Percentiles rank a stretch among this genome's conserved stretches.
Conservation (phyloP, 2,888 invertebrate genomes). For the Synergus laeviventris region DNA sequence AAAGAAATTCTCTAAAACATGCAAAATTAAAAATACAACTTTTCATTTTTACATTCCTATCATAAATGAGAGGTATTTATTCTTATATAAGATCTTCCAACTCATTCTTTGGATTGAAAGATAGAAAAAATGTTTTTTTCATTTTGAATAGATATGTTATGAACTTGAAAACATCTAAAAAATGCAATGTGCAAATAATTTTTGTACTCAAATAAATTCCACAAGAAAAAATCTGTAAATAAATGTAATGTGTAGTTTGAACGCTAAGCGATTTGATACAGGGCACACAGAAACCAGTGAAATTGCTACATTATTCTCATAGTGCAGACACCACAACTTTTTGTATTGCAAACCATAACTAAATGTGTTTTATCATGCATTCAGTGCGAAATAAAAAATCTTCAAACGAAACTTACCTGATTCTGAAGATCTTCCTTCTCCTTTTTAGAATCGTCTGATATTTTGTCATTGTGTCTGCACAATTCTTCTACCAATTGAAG, state of each 20-base stretch:
- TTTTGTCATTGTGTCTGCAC: slow-evolving; percentile 79
- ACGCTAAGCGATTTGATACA: slow-evolving; percentile 48
- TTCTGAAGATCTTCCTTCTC: slow-evolving; percentile 85
- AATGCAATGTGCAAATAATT: background rate
- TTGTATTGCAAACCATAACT: slow-evolving; percentile 57
- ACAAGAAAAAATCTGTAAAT: background rate
- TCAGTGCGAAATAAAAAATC: slow-evolving; percentile 40
- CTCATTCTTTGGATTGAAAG: background rate
- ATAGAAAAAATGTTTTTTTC: background rate
- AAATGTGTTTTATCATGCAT: slow-evolving; percentile 48
- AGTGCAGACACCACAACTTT: slow-evolving; percentile 60
- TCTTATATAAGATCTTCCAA: background rate
- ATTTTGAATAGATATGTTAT: background rate
- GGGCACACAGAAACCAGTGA: slow-evolving; percentile 47
- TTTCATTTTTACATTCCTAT: background rate
- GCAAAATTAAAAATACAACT: background rate
- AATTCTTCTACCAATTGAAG: slow-evolving; percentile 81
- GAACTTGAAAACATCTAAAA: background rate
- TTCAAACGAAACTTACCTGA: slow-evolving; percentile 79
- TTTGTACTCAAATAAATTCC: background rate
- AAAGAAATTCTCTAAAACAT: background rate
- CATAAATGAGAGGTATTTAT: too few species aligned
- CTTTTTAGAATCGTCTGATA: slow-evolving; percentile 81
- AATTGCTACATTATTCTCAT: slow-evolving; percentile 52
- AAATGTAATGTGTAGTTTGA: background rate